Evolutionary conservation across 1,140 invertebrate species (phyloP).

Genomic region (Orchestia grillus): DNA sequence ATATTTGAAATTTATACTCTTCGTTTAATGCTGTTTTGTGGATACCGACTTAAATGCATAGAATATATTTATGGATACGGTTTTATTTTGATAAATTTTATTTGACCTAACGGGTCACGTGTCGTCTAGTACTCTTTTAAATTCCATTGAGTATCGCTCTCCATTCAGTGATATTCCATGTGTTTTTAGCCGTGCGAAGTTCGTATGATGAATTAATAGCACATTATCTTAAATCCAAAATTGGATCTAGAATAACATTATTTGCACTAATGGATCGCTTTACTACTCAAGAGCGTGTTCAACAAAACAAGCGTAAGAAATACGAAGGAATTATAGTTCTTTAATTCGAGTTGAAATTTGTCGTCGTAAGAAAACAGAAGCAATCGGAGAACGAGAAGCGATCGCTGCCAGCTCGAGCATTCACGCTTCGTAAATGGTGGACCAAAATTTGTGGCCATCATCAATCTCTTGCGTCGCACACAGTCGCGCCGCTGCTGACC

Average conservation of each 20-base stretch:
- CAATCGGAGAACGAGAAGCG: background rate
- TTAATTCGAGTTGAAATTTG: background rate
- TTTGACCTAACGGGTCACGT: no score
- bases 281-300: background rate
- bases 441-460: background rate
- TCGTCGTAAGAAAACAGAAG: background rate
- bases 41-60: no score
- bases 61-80: no score
- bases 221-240: no score
- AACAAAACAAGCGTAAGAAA: background rate
- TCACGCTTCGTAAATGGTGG: background rate
- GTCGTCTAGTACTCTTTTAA: no score
- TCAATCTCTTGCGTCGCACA: background rate
- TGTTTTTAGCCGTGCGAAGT: background rate
- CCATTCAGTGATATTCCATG: background rate
- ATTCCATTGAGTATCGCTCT: background rate
- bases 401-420: background rate
- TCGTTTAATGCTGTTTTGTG: no score
- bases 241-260: no score
- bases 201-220: no score
- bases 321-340: background rate
- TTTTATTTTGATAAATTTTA: no score
- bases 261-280: no score
- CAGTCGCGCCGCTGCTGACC: background rate
- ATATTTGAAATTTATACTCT: no score